Evolutionary conservation across 2,113 vertebrate species (phyloP), one percentile per base, ranked within the genome.

Genomic region (Psettodes erumei): DNA sequence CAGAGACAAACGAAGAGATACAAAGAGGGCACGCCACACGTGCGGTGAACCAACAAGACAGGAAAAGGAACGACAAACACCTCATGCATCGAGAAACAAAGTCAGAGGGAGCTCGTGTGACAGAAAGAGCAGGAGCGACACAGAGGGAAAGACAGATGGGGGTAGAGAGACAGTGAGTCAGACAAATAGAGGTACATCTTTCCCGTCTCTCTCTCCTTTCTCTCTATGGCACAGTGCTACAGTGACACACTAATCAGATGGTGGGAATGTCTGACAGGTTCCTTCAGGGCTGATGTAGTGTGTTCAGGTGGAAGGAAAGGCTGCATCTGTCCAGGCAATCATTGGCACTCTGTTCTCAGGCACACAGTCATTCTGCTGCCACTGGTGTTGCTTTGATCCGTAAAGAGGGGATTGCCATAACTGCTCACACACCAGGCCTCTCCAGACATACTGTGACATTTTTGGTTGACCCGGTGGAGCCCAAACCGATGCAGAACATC

Each of bases 231-330:
- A 59, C 18, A 45, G 43, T 28, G 54, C 60, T 69, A 63, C 65
- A 8, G 60, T 77, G 79, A 81, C 65, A 79, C 82, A 83, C 81
- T 86, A 87, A 88, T 91, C 86, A 85, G 87, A 72, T 79, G 81
- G 59, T 9, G 56, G 32, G 75, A 66, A 81, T 82, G 67, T 79
- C 74, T 89, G 89, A 89, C 86, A 88, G 82, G 70, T 70, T 61
- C 81, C 88, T 86, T 85, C 75, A 72, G 86, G 89, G 85, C 79
- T 89, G 88, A 91, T 87, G 85, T 84, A 87, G 82, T 86, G 81
- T 79, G 77, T 88, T 91, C 85, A 90, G 89, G 86, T 89, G 77
- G 84, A 86, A 77, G 83, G 77, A 86, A 75, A 62, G 65, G 56
- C 73, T 73, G 67, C 86, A 83, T 83, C 77, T 85, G 75, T 82